A percentile compares a stretch with the other conserved stretches of the same genome.
These are phyloP conservation scores for Epinephelus fuscoguttatus DNA, from an alignment of 2,113 vertebrate genomes.

Conservation along the genomic window DNA sequence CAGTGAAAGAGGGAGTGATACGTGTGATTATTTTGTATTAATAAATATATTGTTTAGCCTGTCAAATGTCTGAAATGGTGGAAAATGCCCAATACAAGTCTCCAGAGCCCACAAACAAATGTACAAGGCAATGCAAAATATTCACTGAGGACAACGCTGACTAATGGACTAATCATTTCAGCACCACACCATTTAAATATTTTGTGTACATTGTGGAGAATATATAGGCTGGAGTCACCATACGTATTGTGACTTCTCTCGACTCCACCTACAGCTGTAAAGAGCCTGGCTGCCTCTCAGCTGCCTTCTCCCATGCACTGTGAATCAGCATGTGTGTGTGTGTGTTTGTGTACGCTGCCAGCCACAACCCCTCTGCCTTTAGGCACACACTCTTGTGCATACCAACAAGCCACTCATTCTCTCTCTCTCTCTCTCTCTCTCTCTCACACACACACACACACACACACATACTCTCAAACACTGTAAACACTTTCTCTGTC, in stretches of 20 bases:
- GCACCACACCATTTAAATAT: neutral
- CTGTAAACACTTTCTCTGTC: conserved; percentile 34
- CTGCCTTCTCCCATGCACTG: conserved; percentile 51
- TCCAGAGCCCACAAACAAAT: neutral
- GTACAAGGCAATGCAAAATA: neutral
- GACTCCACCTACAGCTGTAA: conserved; percentile 50
- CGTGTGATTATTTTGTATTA: too few species aligned
- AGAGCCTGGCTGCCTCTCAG: conserved; percentile 57
- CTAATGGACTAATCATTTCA: neutral
- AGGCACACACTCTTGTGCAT: conserved; percentile 54
- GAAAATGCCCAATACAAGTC: too few species aligned
- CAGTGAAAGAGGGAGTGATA: neutral
- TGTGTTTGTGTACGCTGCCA: conserved; percentile 32
- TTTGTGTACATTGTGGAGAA: neutral
- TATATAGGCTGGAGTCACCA: neutral
- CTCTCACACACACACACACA: conserved; percentile 15
- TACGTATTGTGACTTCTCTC: conserved; percentile 23
- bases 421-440: too few species aligned
- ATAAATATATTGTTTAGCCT: neutral
- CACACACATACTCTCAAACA: conserved; percentile 39
- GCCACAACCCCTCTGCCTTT: conserved; percentile 61
- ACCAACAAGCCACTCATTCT: conserved; percentile 38
- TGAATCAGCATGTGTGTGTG: conserved; percentile 63
- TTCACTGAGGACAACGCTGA: conserved; percentile 1
- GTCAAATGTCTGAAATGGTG: neutral